These are phyloP conservation scores for Peromyscus maniculatus DNA, from an alignment of 2,113 vertebrate species.

Conservation along the genomic window DNA sequence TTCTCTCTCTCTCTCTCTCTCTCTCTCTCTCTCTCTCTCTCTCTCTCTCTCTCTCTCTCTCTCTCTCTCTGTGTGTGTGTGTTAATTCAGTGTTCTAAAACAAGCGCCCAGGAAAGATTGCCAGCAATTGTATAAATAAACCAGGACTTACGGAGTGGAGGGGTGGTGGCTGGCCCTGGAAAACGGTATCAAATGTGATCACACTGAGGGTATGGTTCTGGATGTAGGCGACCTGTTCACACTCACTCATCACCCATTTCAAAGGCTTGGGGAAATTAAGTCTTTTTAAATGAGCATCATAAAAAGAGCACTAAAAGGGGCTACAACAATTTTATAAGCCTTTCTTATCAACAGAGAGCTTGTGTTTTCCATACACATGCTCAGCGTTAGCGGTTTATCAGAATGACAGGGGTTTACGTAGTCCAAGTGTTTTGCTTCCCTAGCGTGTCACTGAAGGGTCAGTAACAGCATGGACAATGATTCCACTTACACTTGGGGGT, in stretches of 20 bases:
- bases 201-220: background rate
- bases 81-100: slow-evolving; percentile 20
- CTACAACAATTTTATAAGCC: background rate
- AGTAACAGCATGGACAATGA: background rate
- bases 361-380: slow-evolving; percentile 28
- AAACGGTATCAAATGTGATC: background rate
- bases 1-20: background rate
- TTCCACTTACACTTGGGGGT: slow-evolving; percentile 26
- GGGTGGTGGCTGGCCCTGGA: background rate
- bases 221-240: background rate
- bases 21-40: no score
- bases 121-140: slow-evolving; percentile 7
- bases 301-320: slow-evolving; percentile 38
- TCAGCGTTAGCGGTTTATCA: slow-evolving; percentile 23
- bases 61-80: no score
- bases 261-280: slow-evolving; percentile 32
- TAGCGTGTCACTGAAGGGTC: background rate
- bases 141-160: no score
- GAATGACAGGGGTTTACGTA: slow-evolving; percentile 1
- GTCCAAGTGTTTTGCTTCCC: slow-evolving; percentile 15
- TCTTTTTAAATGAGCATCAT: slow-evolving; percentile 33
- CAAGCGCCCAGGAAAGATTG: background rate
- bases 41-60: no score
- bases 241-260: background rate
- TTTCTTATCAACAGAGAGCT: slow-evolving; percentile 36